Evolutionary conservation across 1,140 invertebrate species (phyloP), one percentile per base, ranked within the genome.

Genomic region (Tetramorium simillimum): DNA sequence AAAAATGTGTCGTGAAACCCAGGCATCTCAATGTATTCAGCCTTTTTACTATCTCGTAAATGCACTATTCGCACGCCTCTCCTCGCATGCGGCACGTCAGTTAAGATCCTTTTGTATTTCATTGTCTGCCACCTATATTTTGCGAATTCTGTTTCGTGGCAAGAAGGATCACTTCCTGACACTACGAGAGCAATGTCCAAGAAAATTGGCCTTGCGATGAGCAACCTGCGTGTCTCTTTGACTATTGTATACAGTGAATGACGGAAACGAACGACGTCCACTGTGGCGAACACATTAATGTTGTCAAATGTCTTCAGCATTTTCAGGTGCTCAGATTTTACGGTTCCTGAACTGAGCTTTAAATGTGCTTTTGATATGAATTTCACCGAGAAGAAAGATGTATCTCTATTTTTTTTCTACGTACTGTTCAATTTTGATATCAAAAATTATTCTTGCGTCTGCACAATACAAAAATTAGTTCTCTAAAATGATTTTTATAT

Each of bases 301-400:
- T 65, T 78, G 28, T 33, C 60, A 37, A 51, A 85, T 78, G 16
- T 63, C 53, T 87, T 85, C 24, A 62, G 40, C 46, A 70, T 82
- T 86, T 51, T 62, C 84, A 89, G 86, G 51, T 89, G 12, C 51
- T 37, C 28, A 72, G 18, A 46, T 49, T 67, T 37, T 18, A 40
- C 12, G 18, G 62, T 70, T 86, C 53, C 43, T 72, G 28, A 65
- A 43, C 4, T 75, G 43, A 21, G 89, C 89, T 91, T 90, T 91
- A 28, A 28, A 24, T 88, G 88, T 90, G 88, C 88, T 90, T 90
- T 88, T 16, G 53, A 53, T 85, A 62, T 90, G 7, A 6, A 46
- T 53, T 28, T 49, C 0, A 60, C 24, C 62, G 33, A 87, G 28
- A 80, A 88, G 85, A 73, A 89, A 86, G 28, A 53, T 60, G 16